Conservation (phyloP, 1,140 invertebrate species). For the Goniozus legneri region DNA sequence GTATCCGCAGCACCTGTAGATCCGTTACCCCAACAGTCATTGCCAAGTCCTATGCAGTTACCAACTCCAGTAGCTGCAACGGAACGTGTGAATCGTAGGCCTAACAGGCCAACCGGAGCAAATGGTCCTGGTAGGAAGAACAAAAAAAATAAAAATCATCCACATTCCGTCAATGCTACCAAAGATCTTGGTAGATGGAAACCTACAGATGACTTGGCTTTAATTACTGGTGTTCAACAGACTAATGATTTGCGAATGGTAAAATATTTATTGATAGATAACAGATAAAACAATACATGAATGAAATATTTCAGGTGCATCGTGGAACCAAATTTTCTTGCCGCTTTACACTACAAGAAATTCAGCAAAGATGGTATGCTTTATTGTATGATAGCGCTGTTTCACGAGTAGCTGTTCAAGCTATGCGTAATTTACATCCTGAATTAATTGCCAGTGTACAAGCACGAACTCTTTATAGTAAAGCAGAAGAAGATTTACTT, state of each 20-base stretch:
- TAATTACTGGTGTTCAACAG: constrained; percentile 92
- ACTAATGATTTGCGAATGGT: constrained; percentile 59
- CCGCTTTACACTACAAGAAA: constrained; percentile 88
- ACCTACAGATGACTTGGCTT: constrained; percentile 90
- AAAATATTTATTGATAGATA: constrained; percentile 1
- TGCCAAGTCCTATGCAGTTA: constrained; percentile 45
- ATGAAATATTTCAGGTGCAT: constrained; percentile 77
- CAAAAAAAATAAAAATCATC: constrained; percentile 51
- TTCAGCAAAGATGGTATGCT: constrained; percentile 94
- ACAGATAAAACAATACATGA: not conserved
- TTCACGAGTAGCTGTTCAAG: constrained; percentile 81
- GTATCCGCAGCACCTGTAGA: constrained; percentile 46
- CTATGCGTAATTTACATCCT: constrained; percentile 91
- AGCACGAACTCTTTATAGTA: constrained; percentile 84
- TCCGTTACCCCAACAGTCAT: constrained; percentile 44
- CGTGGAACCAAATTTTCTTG: constrained; percentile 94
- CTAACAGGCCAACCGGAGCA: constrained; percentile 38
- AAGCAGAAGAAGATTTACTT: constrained; percentile 84
- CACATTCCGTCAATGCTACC: constrained; percentile 54
- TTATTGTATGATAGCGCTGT: constrained; percentile 88
- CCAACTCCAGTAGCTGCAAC: constrained; percentile 36
- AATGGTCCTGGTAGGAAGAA: constrained; percentile 45
- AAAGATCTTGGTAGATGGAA: constrained; percentile 95
- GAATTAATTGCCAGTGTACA: constrained; percentile 84
- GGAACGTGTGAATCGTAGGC: constrained; percentile 41